These are phyloP conservation scores for Vollenhovia emeryi DNA, from an alignment of 1,140 invertebrate species.

Conservation along the genomic window DNA sequence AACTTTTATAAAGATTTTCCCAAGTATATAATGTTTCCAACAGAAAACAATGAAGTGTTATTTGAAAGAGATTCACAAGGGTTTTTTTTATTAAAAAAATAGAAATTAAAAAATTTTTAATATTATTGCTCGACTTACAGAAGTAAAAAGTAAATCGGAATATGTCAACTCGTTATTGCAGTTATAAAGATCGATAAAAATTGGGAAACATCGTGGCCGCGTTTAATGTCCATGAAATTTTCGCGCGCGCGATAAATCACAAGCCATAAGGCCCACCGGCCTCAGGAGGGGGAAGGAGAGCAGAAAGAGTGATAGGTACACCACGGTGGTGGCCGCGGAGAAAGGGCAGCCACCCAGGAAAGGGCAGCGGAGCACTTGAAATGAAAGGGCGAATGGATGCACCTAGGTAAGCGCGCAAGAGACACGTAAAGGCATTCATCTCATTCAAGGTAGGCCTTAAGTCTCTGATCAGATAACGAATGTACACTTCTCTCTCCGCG, in stretches of 20 bases:
- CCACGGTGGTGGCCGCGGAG: constrained; percentile 68
- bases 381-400: constrained; percentile 83
- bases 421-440: constrained; percentile 84
- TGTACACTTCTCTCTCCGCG: constrained; percentile 80
- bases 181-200: neutral
- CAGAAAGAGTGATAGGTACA: constrained; percentile 74
- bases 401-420: constrained; percentile 83
- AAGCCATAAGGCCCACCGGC: constrained; percentile 29
- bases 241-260: constrained; percentile 79
- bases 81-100: neutral
- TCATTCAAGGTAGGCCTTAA: constrained; percentile 84
- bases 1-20: neutral
- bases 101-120: neutral
- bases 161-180: neutral
- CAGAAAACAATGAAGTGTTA: neutral
- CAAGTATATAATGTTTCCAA: neutral
- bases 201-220: neutral
- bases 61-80: neutral
- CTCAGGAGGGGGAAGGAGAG: neutral
- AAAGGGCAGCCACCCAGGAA: constrained; percentile 81
- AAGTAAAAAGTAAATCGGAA: neutral
- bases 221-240: constrained; percentile 77
- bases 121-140: neutral
- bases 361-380: constrained; percentile 80
- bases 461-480: constrained; percentile 84